Conservation (phyloP, 2,113 vertebrate genomes). For the Chaetura pelagica region DNA sequence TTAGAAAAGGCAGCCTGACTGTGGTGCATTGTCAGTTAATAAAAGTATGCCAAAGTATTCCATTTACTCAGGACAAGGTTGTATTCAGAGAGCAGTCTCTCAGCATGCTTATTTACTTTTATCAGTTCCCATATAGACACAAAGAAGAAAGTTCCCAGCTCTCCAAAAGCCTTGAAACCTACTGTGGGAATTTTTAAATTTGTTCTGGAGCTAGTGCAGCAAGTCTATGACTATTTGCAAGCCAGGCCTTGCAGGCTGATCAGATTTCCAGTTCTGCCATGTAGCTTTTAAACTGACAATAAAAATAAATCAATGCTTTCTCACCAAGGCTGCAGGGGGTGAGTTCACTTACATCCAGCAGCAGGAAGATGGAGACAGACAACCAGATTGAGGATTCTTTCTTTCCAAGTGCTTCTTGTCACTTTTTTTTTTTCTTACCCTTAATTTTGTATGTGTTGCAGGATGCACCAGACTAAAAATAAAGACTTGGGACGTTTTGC, state of each 20-base stretch:
- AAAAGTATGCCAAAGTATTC: background rate
- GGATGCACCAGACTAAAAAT: slow-evolving; percentile 23
- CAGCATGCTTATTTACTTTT: background rate
- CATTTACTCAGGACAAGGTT: background rate
- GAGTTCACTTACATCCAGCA: background rate
- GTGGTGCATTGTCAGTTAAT: background rate
- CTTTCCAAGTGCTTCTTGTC: background rate
- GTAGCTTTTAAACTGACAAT: background rate
- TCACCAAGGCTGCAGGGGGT: background rate
- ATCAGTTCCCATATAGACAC: background rate
- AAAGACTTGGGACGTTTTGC: slow-evolving; percentile 24
- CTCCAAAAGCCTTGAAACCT: background rate
- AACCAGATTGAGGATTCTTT: background rate
- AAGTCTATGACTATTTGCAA: background rate
- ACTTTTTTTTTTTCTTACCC: background rate
- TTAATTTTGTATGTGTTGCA: background rate
- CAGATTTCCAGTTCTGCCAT: background rate
- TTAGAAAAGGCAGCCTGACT: background rate
- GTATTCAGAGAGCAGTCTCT: background rate
- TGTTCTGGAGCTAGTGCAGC: background rate
- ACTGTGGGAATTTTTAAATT: background rate
- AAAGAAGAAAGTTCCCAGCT: background rate
- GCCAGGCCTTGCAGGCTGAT: background rate
- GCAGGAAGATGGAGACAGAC: background rate
- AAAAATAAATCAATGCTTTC: slow-evolving; percentile 28